Evolutionary conservation across 2,113 vertebrate genomes (phyloP), one percentile per base, ranked within the genome.

Genomic region (Tragulus kanchil): DNA sequence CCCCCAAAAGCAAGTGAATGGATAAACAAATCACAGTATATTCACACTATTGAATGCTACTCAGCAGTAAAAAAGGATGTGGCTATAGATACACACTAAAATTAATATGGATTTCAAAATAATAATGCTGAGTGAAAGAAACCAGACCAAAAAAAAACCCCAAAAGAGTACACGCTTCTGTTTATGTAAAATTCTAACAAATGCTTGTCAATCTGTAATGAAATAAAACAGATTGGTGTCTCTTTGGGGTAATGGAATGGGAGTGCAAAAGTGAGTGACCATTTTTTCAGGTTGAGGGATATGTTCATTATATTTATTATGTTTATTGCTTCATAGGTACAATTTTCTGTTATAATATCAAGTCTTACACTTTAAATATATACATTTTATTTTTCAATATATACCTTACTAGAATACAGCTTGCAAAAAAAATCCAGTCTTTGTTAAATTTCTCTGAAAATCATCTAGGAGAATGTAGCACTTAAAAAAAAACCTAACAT

Each of bases 161-260:
- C 10, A n/a, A 52, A 69, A 67, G 19, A 45, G 48, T 28, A 36
- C 1, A 67, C 81, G 8, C 90, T 90, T 78, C 25, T 15, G 85
- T 83, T 92, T 79, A 69, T 61, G 61, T 85, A 61, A 95, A 92
- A 78, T 94, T 73, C 48, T 56, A 90, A 13, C n/a, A 78, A 59
- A 93, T 58, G 3, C 1, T 56, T 73, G 42, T 67, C 62, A 15
- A 11, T 84, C 15, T 61, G 3, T 75, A 58, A 64, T 64, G n/a
- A 7, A 81, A 92, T 21, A 84, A 45, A 26, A 59, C 6, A 93
- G 31, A 16, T 73, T 5, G 83, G 36, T 58, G 45, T 23, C 45
- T 78, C 6, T 7, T 19, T 81, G 25, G 14, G 10, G 3, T 42
- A 73, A 58, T 16, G 1, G 0, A 0, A 31, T 31, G 21, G 25